Evolutionary conservation across 2,113 vertebrate species (phyloP).

Genomic region (Cnemophilus loriae): DNA sequence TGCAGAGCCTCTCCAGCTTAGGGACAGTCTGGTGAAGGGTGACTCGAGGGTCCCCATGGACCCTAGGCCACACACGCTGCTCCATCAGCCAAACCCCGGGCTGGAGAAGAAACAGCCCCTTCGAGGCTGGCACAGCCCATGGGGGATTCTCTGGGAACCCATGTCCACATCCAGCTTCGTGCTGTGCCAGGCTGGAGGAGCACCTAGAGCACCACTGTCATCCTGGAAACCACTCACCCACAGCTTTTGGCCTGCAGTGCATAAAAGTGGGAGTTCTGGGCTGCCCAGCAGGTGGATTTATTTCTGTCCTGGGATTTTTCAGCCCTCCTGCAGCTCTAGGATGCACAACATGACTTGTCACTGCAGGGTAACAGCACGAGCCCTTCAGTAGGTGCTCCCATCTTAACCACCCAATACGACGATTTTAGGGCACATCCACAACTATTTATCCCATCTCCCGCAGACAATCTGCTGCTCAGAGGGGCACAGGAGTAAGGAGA

Average conservation of each 20-base stretch:
- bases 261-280: background rate
- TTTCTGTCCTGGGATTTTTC: background rate
- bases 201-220: background rate
- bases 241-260: fast-evolving
- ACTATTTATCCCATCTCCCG: background rate
- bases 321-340: background rate
- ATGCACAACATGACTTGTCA: background rate
- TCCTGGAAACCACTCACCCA: background rate
- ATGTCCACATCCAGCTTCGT: fast-evolving
- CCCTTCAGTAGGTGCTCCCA: background rate
- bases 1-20: background rate
- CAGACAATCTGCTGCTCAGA: background rate
- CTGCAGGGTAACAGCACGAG: background rate
- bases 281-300: background rate
- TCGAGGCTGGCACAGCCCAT: background rate
- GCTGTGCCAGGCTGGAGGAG: background rate
- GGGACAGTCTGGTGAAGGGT: background rate
- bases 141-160: background rate
- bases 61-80: fast-evolving
- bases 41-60: fast-evolving
- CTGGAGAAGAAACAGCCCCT: background rate
- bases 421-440: background rate
- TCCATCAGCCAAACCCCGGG: background rate
- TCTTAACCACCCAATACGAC: background rate
- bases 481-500: background rate